A percentile compares a stretch with the other conserved stretches of the same genome.
phyloP scores from a whole-genome alignment of 2,797 vertebrate species.

The Buphagus erythrorhynchus region DNA sequence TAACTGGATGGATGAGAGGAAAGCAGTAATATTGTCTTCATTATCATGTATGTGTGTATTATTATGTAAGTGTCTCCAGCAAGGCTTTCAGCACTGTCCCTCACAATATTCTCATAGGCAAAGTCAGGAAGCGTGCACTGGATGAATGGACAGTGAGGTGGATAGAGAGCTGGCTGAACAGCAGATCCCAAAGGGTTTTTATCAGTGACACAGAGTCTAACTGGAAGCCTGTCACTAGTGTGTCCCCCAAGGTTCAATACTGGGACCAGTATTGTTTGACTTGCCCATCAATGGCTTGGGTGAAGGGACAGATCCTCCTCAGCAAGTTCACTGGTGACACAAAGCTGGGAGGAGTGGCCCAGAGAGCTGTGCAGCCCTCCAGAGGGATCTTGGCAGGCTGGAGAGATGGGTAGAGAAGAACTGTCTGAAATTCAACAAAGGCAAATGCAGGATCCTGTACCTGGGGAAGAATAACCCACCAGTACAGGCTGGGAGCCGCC shows the following conservation, averaged over 20 bases:
- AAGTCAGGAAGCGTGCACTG: neutral
- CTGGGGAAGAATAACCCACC: neutral
- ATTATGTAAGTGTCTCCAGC: neutral
- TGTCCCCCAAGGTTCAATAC: neutral
- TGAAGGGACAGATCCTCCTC: neutral
- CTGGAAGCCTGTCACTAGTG: neutral
- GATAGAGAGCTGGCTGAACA: neutral
- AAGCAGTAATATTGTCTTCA: neutral
- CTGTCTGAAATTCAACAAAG: neutral
- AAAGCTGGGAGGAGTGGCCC: neutral
- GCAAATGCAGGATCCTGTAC: neutral
- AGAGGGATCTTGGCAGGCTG: neutral
- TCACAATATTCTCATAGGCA: neutral
- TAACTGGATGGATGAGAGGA: neutral
- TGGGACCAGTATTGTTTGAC: neutral
- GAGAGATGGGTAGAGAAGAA: too few species aligned
- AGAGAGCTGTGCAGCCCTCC: neutral
- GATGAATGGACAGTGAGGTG: neutral
- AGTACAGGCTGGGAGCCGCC: neutral
- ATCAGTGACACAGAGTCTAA: neutral
- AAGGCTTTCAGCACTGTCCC: neutral
- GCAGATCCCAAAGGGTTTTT: accelerated
- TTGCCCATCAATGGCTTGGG: neutral
- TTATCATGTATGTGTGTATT: neutral
- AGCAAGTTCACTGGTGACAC: neutral